Evolutionary conservation across 2,888 invertebrate genomes (phyloP).

Genomic region (Lasioglossum marginatum): DNA sequence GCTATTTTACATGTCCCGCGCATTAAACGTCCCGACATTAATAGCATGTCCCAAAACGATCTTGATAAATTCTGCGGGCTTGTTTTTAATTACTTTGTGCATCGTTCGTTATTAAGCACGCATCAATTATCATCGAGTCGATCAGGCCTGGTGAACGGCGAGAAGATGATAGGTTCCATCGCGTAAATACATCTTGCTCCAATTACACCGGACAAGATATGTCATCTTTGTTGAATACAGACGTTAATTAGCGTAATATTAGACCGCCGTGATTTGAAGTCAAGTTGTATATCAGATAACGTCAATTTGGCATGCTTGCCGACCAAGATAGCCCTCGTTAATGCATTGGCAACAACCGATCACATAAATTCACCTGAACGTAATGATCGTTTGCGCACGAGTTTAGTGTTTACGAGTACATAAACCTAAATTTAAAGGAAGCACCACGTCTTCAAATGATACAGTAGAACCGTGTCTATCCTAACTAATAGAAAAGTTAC

Average conservation of each 20-base stretch:
- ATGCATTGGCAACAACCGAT: conserved; percentile 17
- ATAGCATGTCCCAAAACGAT: conserved; percentile 53
- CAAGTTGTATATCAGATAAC: conserved; percentile 35
- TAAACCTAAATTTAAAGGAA: not conserved
- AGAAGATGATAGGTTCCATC: conserved; percentile 76
- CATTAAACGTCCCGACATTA: conserved; percentile 38
- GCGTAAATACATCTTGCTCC: conserved; percentile 68
- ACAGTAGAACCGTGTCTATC: no score
- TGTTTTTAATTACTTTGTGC: conserved; percentile 73
- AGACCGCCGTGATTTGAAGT: conserved; percentile 41
- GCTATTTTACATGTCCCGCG: conserved; percentile 22
- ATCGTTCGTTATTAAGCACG: conserved; percentile 71
- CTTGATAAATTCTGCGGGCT: conserved; percentile 70
- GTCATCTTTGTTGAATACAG: conserved; percentile 45
- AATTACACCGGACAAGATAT: conserved; percentile 57
- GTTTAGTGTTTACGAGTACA: not conserved
- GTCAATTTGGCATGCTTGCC: conserved; percentile 34
- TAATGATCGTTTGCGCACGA: not conserved
- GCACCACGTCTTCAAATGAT: not conserved
- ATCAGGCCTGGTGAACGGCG: conserved; percentile 59
- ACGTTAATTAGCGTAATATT: conserved; percentile 52
- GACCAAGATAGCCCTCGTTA: conserved; percentile 40
- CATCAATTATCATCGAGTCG: conserved; percentile 76
- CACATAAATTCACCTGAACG: conserved; percentile 18
- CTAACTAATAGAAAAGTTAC: no score